Evolutionary conservation across 2,797 vertebrate genomes (phyloP).

Genomic region (Saguinus oedipus): DNA sequence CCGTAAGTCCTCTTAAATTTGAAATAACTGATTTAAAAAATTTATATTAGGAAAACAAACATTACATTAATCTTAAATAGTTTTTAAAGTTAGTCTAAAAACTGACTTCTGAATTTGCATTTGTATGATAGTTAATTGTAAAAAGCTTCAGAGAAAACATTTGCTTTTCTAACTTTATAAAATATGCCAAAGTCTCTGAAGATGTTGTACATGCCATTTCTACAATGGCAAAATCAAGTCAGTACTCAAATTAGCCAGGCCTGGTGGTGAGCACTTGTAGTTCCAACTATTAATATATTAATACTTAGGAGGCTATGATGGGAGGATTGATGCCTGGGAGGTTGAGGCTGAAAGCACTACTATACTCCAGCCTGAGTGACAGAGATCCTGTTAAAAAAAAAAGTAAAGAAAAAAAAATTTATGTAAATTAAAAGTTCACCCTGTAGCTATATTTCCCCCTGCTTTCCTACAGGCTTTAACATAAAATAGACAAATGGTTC

Average conservation of each 20-base stretch:
- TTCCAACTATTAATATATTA: neutral
- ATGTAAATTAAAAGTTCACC: slow-evolving; percentile 30
- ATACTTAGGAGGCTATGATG: neutral
- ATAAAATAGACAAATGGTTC: neutral
- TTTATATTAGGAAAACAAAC: neutral
- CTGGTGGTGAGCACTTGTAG: neutral
- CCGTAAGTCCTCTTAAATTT: neutral
- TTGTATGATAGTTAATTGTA: neutral
- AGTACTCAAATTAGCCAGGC: neutral
- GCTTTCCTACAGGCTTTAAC: slow-evolving; percentile 18
- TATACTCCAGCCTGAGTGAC: too few relatives aligned
- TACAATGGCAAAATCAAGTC: slow-evolving; percentile 45
- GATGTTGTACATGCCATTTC: slow-evolving; percentile 13
- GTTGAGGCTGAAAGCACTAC: neutral
- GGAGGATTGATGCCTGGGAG: neutral
- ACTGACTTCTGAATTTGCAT: slow-evolving; percentile 37
- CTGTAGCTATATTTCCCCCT: slow-evolving; percentile 7
- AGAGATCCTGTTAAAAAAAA: neutral
- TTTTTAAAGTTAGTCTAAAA: slow-evolving; percentile 25
- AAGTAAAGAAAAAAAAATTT: neutral
- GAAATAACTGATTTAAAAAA: slow-evolving; percentile 45
- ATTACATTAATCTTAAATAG: neutral
- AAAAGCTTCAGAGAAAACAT: slow-evolving; percentile 24
- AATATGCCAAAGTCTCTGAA: neutral
- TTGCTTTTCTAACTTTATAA: slow-evolving; percentile 40